These are phyloP conservation scores for Drosophila colorata DNA, from an alignment of 2,888 invertebrate genomes.

Conservation along the genomic window DNA sequence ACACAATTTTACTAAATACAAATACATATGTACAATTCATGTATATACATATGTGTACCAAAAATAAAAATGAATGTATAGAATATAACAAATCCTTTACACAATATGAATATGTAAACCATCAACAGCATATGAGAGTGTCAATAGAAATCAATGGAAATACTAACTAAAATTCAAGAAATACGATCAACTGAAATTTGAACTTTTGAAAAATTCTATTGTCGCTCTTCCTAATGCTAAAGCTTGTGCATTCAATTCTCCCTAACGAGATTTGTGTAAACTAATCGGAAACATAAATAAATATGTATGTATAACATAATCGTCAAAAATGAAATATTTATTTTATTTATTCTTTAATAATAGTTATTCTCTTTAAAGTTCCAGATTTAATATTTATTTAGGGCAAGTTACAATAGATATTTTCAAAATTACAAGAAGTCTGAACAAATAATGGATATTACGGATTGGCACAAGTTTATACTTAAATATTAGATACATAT, in stretches of 20 bases:
- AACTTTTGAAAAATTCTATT: slow-evolving; percentile 6
- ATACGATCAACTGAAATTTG: slow-evolving; percentile 1
- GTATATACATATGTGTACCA: slow-evolving; percentile 27
- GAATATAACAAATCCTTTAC: slow-evolving; percentile 28
- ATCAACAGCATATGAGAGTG: slow-evolving; percentile 11
- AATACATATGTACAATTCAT: slow-evolving; percentile 16
- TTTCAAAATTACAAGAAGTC: slow-evolving; percentile 12
- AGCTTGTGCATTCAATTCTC: slow-evolving; percentile 45
- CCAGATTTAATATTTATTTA: slow-evolving; percentile 30
- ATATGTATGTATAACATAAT: slow-evolving; percentile 64
- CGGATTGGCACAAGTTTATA: slow-evolving; percentile 62
- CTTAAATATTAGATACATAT: slow-evolving; percentile 36
- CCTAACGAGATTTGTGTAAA: slow-evolving; percentile 53
- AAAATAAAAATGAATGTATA: slow-evolving; percentile 14
- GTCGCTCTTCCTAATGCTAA: slow-evolving; percentile 22
- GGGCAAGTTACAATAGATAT: slow-evolving; percentile 12
- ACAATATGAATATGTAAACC: slow-evolving; percentile 36
- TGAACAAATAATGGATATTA: slow-evolving; percentile 16
- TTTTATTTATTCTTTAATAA: not conserved
- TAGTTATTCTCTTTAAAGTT: not conserved
- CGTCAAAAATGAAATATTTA: slow-evolving; percentile 13
- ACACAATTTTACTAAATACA: slow-evolving; percentile 35
- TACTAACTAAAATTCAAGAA: not conserved
- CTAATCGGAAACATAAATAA: slow-evolving; percentile 51
- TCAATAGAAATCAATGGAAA: slow-evolving; percentile 4